Conservation (phyloP, 2,113 vertebrate species). For the Melanotaenia duboulayi region DNA sequence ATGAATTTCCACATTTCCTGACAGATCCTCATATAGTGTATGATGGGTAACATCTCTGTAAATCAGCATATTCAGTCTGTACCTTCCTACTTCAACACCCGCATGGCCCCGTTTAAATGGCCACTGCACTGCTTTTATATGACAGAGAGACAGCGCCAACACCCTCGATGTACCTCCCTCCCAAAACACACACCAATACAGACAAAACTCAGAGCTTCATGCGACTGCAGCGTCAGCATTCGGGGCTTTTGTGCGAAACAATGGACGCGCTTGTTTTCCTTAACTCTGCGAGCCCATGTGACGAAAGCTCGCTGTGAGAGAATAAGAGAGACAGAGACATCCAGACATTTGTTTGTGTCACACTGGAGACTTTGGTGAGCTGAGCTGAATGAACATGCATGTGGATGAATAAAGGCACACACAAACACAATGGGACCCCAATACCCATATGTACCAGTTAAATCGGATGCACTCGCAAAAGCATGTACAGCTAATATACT, state of each 20-base stretch:
- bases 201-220: constrained; percentile 63
- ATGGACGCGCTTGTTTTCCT: constrained; percentile 85
- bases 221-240: constrained; percentile 84
- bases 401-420: constrained; percentile 32
- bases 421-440: constrained; percentile 35
- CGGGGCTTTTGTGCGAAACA: constrained; percentile 82
- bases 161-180: constrained; percentile 31
- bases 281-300: constrained; percentile 82
- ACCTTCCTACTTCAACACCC: constrained; percentile 14
- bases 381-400: constrained; percentile 54
- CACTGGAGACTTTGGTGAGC: constrained; percentile 74
- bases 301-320: constrained; percentile 77
- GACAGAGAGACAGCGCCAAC: constrained; percentile 53
- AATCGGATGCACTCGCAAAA: background rate
- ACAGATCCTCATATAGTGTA: background rate
- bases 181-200: constrained; percentile 26
- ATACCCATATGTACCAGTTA: constrained; percentile 17
- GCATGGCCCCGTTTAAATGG: constrained; percentile 56
- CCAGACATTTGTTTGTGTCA: constrained; percentile 82
- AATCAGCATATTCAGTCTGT: background rate
- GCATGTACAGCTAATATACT: constrained; percentile 13
- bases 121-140: constrained; percentile 61
- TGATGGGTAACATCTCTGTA: background rate
- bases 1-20: background rate
- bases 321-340: constrained; percentile 69